Evolutionary conservation across 2,113 vertebrate species (phyloP).

Genomic region (Asarcornis scutulata): DNA sequence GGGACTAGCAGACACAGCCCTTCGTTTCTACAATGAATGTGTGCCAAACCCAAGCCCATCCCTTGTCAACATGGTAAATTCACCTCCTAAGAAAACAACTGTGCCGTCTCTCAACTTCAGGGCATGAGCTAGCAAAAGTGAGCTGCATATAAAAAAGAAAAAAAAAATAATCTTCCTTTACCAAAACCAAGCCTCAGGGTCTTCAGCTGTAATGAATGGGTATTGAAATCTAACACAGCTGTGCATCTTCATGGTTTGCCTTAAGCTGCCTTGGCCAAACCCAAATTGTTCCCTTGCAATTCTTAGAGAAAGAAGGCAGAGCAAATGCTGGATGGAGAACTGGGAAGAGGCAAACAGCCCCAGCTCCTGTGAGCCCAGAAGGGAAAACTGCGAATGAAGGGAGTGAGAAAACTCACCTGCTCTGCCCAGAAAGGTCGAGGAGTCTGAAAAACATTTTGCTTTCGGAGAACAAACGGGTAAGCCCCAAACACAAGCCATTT

Average conservation of each 20-base stretch:
- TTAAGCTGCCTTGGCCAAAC: not conserved
- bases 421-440: not conserved
- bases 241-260: not conserved
- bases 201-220: not conserved
- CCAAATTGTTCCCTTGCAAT: rapidly evolving
- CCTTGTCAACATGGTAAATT: not conserved
- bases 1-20: not conserved
- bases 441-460: not conserved
- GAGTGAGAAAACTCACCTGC: not conserved
- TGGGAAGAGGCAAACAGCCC: not conserved
- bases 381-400: rapidly evolving
- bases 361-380: rapidly evolving
- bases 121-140: not conserved
- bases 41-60: not conserved
- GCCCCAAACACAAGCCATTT: not conserved
- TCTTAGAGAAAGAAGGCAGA: not conserved
- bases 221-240: not conserved
- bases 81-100: rapidly evolving
- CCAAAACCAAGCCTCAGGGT: not conserved
- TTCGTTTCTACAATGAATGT: rapidly evolving
- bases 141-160: not conserved
- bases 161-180: too few relatives aligned
- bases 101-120: not conserved
- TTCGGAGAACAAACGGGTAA: not conserved
- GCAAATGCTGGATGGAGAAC: not conserved